These are phyloP conservation scores for Phengaris alcon DNA, from an alignment of 2,888 invertebrate species.

Conservation along the genomic window DNA sequence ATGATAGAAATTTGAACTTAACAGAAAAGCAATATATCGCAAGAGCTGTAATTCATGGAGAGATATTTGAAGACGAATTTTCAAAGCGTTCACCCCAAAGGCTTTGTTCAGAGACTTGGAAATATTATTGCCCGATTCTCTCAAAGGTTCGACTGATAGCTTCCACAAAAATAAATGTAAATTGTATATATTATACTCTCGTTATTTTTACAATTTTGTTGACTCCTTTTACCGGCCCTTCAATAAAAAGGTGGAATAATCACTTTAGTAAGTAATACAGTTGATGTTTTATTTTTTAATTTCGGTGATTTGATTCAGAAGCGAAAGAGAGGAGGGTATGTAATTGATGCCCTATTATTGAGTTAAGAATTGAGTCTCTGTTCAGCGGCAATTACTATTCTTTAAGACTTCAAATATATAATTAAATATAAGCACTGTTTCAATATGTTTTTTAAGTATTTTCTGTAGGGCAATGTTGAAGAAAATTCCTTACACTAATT, in stretches of 20 bases:
- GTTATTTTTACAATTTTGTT: conserved; percentile 52
- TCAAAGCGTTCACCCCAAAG: conserved; percentile 54
- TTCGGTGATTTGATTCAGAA: neutral
- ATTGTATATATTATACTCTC: conserved; percentile 53
- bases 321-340: neutral
- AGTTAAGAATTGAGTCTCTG: neutral
- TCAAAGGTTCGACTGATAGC: conserved; percentile 53
- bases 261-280: conserved; percentile 4
- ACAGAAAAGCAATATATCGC: conserved; percentile 7
- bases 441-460: neutral
- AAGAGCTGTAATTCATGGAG: conserved; percentile 16
- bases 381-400: neutral
- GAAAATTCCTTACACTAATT: neutral
- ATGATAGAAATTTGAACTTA: neutral
- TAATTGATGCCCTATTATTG: neutral
- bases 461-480: neutral
- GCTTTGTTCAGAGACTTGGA: conserved; percentile 67
- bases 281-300: neutral
- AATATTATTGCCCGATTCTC: conserved; percentile 68
- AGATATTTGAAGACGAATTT: conserved; percentile 54
- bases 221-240: neutral
- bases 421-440: neutral
- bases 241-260: conserved; percentile 20
- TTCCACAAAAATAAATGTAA: conserved; percentile 51
- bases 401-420: too few species aligned